Base-by-base conservation (phyloP, 2,113 vertebrate species). In the Ardeotis arabs region DNA sequence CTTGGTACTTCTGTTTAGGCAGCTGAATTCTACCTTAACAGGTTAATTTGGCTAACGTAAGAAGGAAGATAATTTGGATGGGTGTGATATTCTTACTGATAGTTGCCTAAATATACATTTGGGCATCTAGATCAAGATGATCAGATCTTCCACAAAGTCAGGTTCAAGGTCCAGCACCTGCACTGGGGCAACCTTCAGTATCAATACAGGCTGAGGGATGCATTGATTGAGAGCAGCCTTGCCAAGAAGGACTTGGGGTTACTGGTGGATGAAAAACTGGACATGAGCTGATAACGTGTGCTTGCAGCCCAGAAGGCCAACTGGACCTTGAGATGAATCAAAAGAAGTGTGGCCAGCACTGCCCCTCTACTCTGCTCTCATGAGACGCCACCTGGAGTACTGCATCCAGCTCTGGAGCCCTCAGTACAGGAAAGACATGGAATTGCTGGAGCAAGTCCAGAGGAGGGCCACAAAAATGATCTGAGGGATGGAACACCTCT, bases 251-350 rank as follows among this genome's bases (percentile, higher is more conserved):
- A 41, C 35, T 21, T 25, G 22, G 4, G 22, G 4, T 16, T 52
- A 39, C 12, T 33, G 22, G 9, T 12, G 10, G 25, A 13, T 13
- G 6, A 49, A 60, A 76, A 37, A 7, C 10, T 49, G 18, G 11
- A 37, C 14, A 7, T 25, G 18, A 59, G n/a, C 12, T 1, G 0
- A 10, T 35, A 52, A 39, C 15, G 23, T 52, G 47, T 1, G 1
- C 28, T 33, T 0, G 2, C 28, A 52, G 21, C 12, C 31, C 35
- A 35, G 35, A 35, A 35, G 35, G 35, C 35, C 35, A 35, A 35
- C 35, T 35, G 35, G 35, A 35, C 35, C 50, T 25, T 50, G n/a
- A 20, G 12, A 12, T 39, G 16, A 45, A 62, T 56, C 39, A 23
- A 23, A 45, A 67, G 6, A 29, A 72, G 35, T 6, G 3, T 67